Percentiles rank a stretch among this genome's conserved stretches.
phyloP scores from a whole-genome alignment of 2,888 invertebrate genomes.

The Lasioglossum zephyrum region DNA sequence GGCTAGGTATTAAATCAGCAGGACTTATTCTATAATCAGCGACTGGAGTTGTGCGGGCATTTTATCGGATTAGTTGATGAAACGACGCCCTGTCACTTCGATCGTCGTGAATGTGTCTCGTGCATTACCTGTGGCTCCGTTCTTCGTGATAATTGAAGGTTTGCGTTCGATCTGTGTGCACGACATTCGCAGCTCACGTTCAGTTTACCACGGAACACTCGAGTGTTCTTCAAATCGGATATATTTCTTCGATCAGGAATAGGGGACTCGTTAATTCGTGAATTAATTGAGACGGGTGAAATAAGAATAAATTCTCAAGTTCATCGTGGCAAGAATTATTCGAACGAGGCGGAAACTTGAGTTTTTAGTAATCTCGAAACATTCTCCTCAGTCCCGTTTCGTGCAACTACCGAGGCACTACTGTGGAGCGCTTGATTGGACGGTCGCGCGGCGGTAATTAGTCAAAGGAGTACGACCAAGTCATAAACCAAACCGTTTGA shows the following conservation, averaged over 20 bases:
- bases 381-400: background rate
- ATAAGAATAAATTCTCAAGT: background rate
- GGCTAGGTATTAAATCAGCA: conserved; percentile 39
- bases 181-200: background rate
- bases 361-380: too few relatives aligned
- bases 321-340: background rate
- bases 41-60: conserved; percentile 34
- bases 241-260: too few relatives aligned
- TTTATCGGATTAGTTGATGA: conserved; percentile 49
- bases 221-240: background rate
- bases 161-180: background rate
- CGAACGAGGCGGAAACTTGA: background rate
- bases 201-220: background rate
- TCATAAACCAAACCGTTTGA: conserved; percentile 45
- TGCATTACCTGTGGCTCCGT: background rate
- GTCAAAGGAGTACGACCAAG: conserved; percentile 30
- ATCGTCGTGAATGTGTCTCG: background rate
- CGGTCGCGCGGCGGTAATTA: conserved; percentile 45
- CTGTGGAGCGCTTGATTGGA: background rate
- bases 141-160: background rate
- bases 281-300: background rate
- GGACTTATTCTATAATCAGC: conserved; percentile 36
- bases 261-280: background rate
- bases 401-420: background rate
- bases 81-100: conserved; percentile 12